Evolutionary conservation across 2,888 invertebrate genomes (phyloP).

Genomic region (Plagodis pulveraria): DNA sequence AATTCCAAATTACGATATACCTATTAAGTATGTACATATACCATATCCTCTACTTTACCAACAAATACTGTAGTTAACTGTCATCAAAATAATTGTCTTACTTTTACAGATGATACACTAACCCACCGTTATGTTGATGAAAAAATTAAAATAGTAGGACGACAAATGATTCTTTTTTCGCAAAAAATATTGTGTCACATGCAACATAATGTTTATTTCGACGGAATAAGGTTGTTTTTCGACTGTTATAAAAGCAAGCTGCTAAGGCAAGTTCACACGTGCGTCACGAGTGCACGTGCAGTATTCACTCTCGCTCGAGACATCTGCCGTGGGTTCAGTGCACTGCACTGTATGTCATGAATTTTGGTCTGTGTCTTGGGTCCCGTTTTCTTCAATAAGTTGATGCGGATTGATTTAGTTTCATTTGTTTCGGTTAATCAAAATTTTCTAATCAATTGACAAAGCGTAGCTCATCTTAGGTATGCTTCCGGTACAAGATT

Average conservation of each 20-base stretch:
- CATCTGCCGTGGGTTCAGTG: conserved; percentile 44
- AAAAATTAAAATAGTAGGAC: conserved; percentile 11
- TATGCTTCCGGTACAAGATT: too few species aligned
- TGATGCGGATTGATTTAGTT: conserved; percentile 23
- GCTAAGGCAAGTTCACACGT: conserved; percentile 29
- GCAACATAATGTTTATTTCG: conserved; percentile 16
- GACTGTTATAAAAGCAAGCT: conserved; percentile 3
- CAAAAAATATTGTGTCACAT: too few species aligned
- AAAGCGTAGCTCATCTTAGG: neutral
- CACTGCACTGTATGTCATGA: conserved; percentile 32
- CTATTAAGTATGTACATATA: too few species aligned
- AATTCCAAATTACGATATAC: too few species aligned
- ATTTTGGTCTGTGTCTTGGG: too few species aligned
- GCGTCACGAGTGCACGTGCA: conserved; percentile 38
- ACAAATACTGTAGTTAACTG: too few species aligned
- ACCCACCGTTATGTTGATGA: too few species aligned
- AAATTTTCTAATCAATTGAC: conserved; percentile 1
- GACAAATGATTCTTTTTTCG: conserved; percentile 33
- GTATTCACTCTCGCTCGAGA: conserved; percentile 11
- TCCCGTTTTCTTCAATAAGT: conserved; percentile 9
- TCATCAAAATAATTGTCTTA: too few species aligned
- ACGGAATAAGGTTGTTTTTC: conserved; percentile 10
- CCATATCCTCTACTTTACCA: too few species aligned
- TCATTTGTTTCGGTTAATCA: conserved; percentile 7
- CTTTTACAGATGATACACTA: too few species aligned